Percentiles rank a stretch among this genome's conserved stretches.
Conservation (phyloP, 2,888 invertebrate species). For the Drosophila mettleri region DNA sequence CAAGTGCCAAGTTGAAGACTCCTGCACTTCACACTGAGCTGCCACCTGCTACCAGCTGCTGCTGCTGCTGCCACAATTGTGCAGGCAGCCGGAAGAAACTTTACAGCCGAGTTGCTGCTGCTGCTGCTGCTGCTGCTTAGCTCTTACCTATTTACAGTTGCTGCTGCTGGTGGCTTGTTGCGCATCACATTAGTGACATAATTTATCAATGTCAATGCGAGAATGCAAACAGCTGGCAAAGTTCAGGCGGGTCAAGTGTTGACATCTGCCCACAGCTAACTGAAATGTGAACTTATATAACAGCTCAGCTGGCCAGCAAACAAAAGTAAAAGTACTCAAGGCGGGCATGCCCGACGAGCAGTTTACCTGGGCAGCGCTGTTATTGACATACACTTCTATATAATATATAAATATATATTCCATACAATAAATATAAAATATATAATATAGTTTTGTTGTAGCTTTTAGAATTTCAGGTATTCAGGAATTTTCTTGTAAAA, state of each 20-base stretch:
- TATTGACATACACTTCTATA: not conserved
- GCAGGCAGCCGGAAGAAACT: conserved; percentile 74
- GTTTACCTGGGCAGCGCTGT: not conserved
- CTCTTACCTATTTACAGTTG: conserved; percentile 21
- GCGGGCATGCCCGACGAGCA: not conserved
- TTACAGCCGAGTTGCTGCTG: conserved; percentile 63
- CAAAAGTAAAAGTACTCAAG: not conserved
- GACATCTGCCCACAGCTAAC: conserved; percentile 31
- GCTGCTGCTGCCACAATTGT: conserved; percentile 21
- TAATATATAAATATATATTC: no score
- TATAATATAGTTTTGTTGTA: no score
- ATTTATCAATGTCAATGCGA: conserved; percentile 73
- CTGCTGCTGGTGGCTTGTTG: conserved; percentile 6
- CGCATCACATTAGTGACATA: conserved; percentile 60
- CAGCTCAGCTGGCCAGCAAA: not conserved
- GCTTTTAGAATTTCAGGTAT: no score
- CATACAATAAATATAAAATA: no score
- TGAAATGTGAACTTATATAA: conserved; percentile 14
- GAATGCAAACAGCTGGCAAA: conserved; percentile 12
- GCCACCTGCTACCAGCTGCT: conserved; percentile 18
- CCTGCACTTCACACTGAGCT: conserved; percentile 45
- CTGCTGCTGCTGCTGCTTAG: conserved; percentile 35
- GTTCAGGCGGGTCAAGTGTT: conserved; percentile 55
- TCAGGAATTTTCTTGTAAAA: no score
- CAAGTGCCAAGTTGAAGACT: conserved; percentile 70